Conservation (phyloP, 2,797 vertebrate species). For the Neosilurus mollespiculum region DNA sequence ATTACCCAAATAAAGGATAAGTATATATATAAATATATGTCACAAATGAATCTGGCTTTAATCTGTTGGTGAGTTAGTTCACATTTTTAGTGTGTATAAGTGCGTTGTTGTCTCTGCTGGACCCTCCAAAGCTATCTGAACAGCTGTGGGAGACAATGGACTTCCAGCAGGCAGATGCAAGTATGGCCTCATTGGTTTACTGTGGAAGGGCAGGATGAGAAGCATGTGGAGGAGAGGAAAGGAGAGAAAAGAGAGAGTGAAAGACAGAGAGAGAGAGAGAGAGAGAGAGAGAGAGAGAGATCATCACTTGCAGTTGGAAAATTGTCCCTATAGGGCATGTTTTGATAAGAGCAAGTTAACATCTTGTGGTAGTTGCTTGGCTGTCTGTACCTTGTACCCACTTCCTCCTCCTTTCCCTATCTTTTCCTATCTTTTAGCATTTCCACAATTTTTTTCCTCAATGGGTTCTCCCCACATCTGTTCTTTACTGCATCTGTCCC, state of each 20-base stretch:
- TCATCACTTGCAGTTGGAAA: slow-evolving; percentile 62
- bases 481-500: slow-evolving; percentile 4
- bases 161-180: slow-evolving; percentile 66
- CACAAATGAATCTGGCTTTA: not conserved
- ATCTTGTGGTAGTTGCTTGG: slow-evolving; percentile 67
- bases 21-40: not conserved
- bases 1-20: no score
- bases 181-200: slow-evolving; percentile 57
- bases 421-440: slow-evolving; percentile 4
- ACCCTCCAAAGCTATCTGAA: slow-evolving; percentile 61
- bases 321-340: slow-evolving; percentile 66
- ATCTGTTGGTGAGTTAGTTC: not conserved
- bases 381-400: slow-evolving; percentile 18
- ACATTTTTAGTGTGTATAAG: not conserved
- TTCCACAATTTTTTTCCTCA: slow-evolving; percentile 17
- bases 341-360: slow-evolving; percentile 72
- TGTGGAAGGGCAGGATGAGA: slow-evolving; percentile 48
- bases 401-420: slow-evolving; percentile 19
- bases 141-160: slow-evolving; percentile 66
- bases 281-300: slow-evolving; percentile 48
- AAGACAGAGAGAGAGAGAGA: not conserved
- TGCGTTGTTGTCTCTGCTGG: slow-evolving; percentile 27
- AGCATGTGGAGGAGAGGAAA: slow-evolving; percentile 23
- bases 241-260: not conserved
- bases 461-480: not conserved